phyloP scores from a whole-genome alignment of 2,888 invertebrate species.

The Steinernema hermaphroditum region DNA sequence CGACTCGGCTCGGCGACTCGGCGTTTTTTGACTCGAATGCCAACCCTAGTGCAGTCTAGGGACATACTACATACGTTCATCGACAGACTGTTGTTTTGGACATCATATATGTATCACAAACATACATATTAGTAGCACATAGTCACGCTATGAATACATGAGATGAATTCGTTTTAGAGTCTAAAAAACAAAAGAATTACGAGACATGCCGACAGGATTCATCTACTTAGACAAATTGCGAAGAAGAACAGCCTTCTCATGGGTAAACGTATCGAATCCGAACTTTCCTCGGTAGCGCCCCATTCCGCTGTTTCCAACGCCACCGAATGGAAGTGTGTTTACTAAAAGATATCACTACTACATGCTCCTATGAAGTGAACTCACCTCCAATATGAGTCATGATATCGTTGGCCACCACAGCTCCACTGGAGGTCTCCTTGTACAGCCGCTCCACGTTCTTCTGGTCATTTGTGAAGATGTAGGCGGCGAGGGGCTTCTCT shows the following conservation, averaged over 20 bases:
- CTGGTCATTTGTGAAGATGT: conserved; percentile 76
- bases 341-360: conserved; percentile 74
- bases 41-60: too few relatives aligned
- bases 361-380: too few relatives aligned
- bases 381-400: not conserved
- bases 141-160: too few relatives aligned
- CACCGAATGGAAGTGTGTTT: conserved; percentile 89
- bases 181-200: too few relatives aligned
- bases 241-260: conserved; percentile 79
- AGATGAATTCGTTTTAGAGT: too few relatives aligned
- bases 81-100: too few relatives aligned
- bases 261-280: conserved; percentile 89
- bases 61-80: too few relatives aligned
- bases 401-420: conserved; percentile 81
- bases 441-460: conserved; percentile 41
- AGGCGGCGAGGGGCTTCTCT: conserved; percentile 86
- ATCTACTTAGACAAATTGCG: not conserved
- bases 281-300: conserved; percentile 82
- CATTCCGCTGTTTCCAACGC: conserved; percentile 89
- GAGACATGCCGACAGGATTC: too few relatives aligned
- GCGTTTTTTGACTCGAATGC: too few relatives aligned
- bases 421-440: conserved; percentile 76
- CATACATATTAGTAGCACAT: too few relatives aligned
- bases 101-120: too few relatives aligned
- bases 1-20: too few relatives aligned